phyloP scores from a whole-genome alignment of 1,140 invertebrate genomes.

The Drosophila lini region DNA sequence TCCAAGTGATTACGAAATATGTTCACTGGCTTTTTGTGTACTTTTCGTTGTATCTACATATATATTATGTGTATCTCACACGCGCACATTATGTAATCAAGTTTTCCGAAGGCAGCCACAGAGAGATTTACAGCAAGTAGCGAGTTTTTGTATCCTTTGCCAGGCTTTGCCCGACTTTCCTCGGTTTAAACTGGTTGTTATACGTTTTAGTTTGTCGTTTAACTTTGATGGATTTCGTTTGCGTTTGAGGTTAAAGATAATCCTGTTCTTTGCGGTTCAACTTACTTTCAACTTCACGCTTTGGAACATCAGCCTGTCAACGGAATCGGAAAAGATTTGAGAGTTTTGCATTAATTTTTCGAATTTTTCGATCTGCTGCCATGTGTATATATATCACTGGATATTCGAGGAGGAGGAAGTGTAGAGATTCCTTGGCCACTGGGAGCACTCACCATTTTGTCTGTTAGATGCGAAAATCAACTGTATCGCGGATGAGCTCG shows the following conservation, averaged over 20 bases:
- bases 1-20: conserved; percentile 74
- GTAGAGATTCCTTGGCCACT: conserved; percentile 32
- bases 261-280: conserved; percentile 61
- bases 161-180: neutral
- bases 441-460: conserved; percentile 83
- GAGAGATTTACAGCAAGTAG: neutral
- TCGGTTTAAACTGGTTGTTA: neutral
- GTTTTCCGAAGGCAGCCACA: conserved; percentile 21
- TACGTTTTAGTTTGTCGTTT: conserved; percentile 12
- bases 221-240: conserved; percentile 44
- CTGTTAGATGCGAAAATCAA: conserved; percentile 83
- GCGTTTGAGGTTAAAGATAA: conserved; percentile 77
- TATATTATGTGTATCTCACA: conserved; percentile 53
- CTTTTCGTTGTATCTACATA: conserved; percentile 29
- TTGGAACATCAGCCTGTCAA: conserved; percentile 83
- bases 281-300: conserved; percentile 85
- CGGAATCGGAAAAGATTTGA: conserved; percentile 52
- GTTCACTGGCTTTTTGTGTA: conserved; percentile 43
- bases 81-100: conserved; percentile 78
- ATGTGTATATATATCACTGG: conserved; percentile 19
- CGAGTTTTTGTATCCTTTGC: conserved; percentile 25
- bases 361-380: conserved; percentile 3
- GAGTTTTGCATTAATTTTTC: conserved; percentile 38
- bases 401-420: conserved; percentile 21
- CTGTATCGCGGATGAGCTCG: conserved; percentile 84